Conservation (phyloP, 1,140 invertebrate genomes). For the Drosophila gunungcola region DNA sequence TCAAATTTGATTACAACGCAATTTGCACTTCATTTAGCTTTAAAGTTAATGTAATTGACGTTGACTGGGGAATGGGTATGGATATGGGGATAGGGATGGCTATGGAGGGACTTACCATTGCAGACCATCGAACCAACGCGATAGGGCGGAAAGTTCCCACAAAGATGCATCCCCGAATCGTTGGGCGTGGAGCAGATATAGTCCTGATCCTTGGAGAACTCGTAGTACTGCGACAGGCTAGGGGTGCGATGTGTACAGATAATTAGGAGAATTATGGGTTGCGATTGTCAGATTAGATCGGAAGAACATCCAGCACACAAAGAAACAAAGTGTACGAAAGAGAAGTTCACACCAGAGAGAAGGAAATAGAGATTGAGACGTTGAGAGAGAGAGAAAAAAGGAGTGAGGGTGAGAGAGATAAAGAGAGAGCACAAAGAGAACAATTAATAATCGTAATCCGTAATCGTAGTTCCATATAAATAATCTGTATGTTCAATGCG, state of each 20-base stretch:
- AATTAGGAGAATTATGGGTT: conserved; percentile 46
- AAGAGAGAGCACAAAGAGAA: conserved; percentile 36
- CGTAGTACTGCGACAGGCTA: conserved; percentile 91
- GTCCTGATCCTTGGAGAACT: conserved; percentile 94
- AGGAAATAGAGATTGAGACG: conserved; percentile 25
- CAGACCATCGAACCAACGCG: conserved; percentile 89
- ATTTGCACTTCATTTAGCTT: conserved; percentile 79
- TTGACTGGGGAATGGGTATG: neutral
- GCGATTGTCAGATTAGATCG: conserved; percentile 50
- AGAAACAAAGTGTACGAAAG: conserved; percentile 50
- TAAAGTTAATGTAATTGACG: conserved; percentile 45
- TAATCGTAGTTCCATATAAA: conserved; percentile 31
- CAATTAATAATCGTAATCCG: conserved; percentile 50
- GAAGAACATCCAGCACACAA: conserved; percentile 59
- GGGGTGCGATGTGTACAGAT: conserved; percentile 41
- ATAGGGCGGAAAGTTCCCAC: conserved; percentile 93
- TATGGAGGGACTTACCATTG: conserved; percentile 85
- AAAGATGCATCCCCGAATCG: conserved; percentile 97
- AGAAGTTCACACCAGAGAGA: conserved; percentile 32
- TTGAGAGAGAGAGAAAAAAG: conserved; percentile 16
- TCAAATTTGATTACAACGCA: conserved; percentile 79
- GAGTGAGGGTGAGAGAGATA: conserved; percentile 21
- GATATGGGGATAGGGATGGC: neutral
- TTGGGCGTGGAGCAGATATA: conserved; percentile 98
- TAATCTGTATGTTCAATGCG: conserved; percentile 50